phyloP scores from a whole-genome alignment of 2,113 vertebrate genomes.

The Lepus americanus region DNA sequence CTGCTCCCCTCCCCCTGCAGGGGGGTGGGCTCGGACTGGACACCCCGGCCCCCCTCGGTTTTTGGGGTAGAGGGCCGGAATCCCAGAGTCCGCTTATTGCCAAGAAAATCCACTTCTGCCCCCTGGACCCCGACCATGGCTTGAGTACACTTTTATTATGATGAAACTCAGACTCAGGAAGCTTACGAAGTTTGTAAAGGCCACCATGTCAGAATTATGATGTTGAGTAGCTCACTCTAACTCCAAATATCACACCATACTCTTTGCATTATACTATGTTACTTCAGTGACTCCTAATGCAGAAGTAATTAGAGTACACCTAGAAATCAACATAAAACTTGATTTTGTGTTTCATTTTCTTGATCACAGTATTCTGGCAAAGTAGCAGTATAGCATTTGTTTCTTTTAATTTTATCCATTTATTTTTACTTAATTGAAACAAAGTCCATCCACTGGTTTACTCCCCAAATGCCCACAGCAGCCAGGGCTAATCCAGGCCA shows the following conservation, averaged over 20 bases:
- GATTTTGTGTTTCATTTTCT: conserved; percentile 22
- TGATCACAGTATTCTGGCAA: conserved; percentile 37
- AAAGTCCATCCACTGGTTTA: no score
- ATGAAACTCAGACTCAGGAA: conserved; percentile 27
- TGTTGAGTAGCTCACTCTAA: conserved; percentile 28
- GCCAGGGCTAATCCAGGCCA: no score
- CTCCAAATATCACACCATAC: conserved; percentile 1
- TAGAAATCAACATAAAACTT: conserved; percentile 44
- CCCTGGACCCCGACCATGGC: conserved; percentile 82
- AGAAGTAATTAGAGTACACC: conserved; percentile 13
- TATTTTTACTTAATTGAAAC: no score
- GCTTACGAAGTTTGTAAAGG: conserved; percentile 34
- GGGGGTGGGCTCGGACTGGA: conserved; percentile 81
- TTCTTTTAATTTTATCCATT: no score
- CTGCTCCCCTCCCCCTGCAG: not conserved
- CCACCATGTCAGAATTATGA: conserved; percentile 14
- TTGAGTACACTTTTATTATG: conserved; percentile 72
- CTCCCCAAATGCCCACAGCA: no score
- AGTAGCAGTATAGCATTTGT: not conserved
- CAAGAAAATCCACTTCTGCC: conserved; percentile 80
- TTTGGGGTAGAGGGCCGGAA: conserved; percentile 80
- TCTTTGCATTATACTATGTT: conserved; percentile 31
- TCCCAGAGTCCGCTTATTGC: conserved; percentile 84
- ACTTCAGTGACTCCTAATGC: not conserved
- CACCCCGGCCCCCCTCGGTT: conserved; percentile 84